These are phyloP conservation scores for Hofmannophila pseudospretella DNA, from an alignment of 2,888 invertebrate genomes.

Conservation along the genomic window DNA sequence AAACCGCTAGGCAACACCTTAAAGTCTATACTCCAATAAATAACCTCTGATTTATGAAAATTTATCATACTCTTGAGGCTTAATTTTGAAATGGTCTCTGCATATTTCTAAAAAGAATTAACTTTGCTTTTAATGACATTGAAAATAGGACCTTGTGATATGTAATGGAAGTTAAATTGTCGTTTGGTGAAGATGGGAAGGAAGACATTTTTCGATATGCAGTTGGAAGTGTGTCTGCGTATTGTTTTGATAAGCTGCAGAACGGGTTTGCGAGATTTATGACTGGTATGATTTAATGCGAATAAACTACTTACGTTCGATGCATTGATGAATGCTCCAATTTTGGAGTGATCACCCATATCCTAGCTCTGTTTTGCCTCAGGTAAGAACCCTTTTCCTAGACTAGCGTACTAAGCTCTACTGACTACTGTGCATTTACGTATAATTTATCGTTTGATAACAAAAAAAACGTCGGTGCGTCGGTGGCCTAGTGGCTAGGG, in stretches of 20 bases:
- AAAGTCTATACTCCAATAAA: slow-evolving; percentile 75
- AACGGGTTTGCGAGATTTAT: slow-evolving; percentile 77
- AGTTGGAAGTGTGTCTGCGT: slow-evolving; percentile 73
- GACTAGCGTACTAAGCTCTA: too few relatives aligned
- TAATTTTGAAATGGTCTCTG: slow-evolving; percentile 71
- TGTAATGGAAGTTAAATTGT: slow-evolving; percentile 39
- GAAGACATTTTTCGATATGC: slow-evolving; percentile 54
- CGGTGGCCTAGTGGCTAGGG: too few relatives aligned
- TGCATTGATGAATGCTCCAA: slow-evolving; percentile 69
- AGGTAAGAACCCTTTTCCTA: neutral
- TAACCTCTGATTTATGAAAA: slow-evolving; percentile 75
- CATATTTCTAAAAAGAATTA: slow-evolving; percentile 37
- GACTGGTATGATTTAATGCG: slow-evolving; percentile 75
- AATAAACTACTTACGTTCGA: slow-evolving; percentile 72
- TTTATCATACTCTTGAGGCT: slow-evolving; percentile 75
- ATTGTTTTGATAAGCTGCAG: slow-evolving; percentile 78
- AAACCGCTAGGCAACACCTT: slow-evolving; percentile 70
- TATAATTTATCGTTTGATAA: too few relatives aligned
- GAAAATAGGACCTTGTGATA: slow-evolving; percentile 50
- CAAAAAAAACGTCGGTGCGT: too few relatives aligned
- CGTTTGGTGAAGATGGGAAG: slow-evolving; percentile 26
- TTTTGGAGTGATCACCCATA: slow-evolving; percentile 53
- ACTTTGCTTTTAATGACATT: slow-evolving; percentile 28
- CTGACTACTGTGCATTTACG: too few relatives aligned
- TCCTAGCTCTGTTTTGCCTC: slow-evolving; percentile 19